A percentile compares a stretch with the other conserved stretches of the same genome.
These are phyloP conservation scores for Nycticryphes semicollaris DNA, from an alignment of 2,113 vertebrate genomes.

Conservation along the genomic window DNA sequence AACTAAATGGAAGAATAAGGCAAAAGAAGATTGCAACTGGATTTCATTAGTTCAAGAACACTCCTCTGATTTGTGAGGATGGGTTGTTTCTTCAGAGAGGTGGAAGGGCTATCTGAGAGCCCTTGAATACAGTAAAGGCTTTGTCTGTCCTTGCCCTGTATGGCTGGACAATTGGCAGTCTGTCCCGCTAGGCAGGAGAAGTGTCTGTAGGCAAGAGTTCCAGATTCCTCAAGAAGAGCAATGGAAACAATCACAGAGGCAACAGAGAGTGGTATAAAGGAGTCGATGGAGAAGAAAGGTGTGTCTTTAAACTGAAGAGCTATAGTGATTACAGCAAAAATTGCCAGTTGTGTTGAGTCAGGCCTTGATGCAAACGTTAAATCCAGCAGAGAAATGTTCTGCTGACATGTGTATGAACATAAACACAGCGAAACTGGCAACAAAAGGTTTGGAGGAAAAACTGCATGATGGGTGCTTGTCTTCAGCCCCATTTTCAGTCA, in stretches of 20 bases:
- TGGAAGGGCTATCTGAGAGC: background rate
- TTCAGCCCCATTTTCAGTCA: background rate
- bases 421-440: background rate
- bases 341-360: background rate
- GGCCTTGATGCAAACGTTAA: background rate
- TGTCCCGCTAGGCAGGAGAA: background rate
- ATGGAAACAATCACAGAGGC: background rate
- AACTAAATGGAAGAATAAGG: background rate
- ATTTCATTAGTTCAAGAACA: background rate
- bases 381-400: background rate
- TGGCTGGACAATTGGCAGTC: background rate
- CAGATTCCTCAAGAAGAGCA: background rate
- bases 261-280: background rate
- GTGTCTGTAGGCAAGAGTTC: background rate
- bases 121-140: background rate
- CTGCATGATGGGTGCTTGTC: too few species aligned
- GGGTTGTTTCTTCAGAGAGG: background rate
- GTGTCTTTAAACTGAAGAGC: background rate
- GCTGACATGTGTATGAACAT: too few species aligned
- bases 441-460: background rate
- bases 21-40: background rate
- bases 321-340: background rate
- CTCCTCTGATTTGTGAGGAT: background rate
- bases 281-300: background rate
- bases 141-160: background rate